These are phyloP conservation scores for Drosophila mauritiana DNA, from an alignment of 1,140 invertebrate genomes.

Conservation along the genomic window DNA sequence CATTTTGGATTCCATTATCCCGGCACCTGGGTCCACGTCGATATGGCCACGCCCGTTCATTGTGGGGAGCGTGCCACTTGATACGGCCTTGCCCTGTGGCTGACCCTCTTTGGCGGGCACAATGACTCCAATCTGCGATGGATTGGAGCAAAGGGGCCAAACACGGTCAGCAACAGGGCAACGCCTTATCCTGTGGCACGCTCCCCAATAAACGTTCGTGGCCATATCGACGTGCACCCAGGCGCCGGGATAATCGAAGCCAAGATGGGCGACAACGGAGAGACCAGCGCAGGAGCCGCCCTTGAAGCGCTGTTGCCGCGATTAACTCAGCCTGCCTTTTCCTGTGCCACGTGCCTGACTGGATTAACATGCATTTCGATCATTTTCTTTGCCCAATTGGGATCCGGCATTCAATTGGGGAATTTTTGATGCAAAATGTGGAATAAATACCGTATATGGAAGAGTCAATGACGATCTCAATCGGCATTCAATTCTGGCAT, in stretches of 20 bases:
- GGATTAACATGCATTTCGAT: constrained; percentile 50
- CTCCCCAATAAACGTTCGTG: constrained; percentile 91
- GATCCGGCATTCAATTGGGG: neutral
- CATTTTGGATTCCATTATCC: constrained; percentile 95
- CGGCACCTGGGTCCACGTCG: constrained; percentile 94
- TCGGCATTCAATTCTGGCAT: too few species aligned
- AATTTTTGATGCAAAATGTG: too few species aligned
- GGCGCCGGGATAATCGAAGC: constrained; percentile 92
- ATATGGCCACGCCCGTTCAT: constrained; percentile 93
- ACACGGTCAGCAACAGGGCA: constrained; percentile 90
- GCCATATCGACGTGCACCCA: constrained; percentile 98
- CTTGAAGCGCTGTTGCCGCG: constrained; percentile 79
- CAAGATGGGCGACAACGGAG: constrained; percentile 94
- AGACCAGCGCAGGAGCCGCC: constrained; percentile 89
- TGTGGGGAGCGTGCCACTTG: constrained; percentile 94
- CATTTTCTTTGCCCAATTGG: constrained; percentile 12
- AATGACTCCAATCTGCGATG: constrained; percentile 85
- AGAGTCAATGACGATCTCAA: too few species aligned
- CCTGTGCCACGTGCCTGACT: constrained; percentile 13
- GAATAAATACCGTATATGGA: too few species aligned
- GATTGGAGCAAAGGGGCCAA: constrained; percentile 85
- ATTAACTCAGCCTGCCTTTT: constrained; percentile 42
- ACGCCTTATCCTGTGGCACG: constrained; percentile 96
- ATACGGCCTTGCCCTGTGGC: constrained; percentile 93
- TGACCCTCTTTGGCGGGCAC: constrained; percentile 89